Evolutionary conservation across 35 echinoderm and acorn worm genomes (phyloP).

Genomic region (Apostichopus californicus): DNA sequence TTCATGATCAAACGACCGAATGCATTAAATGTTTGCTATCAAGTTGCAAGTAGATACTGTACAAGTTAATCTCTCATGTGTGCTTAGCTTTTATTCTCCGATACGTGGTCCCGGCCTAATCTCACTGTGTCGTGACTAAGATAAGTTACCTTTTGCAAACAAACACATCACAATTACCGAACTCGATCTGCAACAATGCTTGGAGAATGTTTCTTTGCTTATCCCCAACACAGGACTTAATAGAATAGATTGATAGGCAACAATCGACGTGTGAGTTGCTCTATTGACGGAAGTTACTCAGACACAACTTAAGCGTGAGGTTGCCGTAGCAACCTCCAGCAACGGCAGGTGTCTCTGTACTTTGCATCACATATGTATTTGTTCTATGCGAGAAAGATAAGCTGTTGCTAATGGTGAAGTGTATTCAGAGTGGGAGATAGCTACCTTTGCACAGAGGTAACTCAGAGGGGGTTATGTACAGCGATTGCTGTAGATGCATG

Average conservation of each 20-base stretch:
- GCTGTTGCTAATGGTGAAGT: background rate
- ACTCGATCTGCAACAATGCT: no score
- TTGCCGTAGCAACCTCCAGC: slow-evolving; percentile 4
- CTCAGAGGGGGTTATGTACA: background rate
- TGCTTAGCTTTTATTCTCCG: no score
- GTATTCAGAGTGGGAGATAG: background rate
- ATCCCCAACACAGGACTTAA: background rate
- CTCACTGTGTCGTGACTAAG: no score
- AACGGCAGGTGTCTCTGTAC: background rate
- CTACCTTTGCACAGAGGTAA: background rate
- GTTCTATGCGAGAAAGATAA: background rate
- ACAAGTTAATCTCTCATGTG: no score
- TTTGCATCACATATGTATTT: background rate
- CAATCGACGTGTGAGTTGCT: background rate
- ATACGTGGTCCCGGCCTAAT: no score
- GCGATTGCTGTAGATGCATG: background rate
- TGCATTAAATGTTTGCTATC: no score
- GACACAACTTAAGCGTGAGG: background rate
- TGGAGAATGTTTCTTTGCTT: background rate
- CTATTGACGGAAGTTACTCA: background rate
- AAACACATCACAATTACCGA: no score
- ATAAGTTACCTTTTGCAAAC: no score
- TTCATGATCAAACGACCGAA: no score
- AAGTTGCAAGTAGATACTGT: no score
- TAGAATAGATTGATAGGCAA: background rate